Conservation (phyloP, 1,140 invertebrate genomes). For the Leptonema lineaticorne region DNA sequence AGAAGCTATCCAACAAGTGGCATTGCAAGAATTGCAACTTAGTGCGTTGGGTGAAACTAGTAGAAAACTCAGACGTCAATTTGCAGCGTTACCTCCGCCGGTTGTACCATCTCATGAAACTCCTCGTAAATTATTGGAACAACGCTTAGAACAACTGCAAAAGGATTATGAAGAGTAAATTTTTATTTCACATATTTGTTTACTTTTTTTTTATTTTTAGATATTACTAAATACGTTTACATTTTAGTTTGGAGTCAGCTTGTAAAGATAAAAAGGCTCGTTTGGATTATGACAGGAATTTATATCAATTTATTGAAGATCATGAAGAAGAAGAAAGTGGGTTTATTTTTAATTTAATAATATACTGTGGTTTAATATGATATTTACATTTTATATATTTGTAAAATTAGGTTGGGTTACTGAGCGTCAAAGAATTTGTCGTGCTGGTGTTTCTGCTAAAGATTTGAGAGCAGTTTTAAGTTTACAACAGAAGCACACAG, state of each 20-base stretch:
- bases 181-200: not conserved
- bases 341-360: constrained; percentile 3
- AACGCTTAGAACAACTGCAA: constrained; percentile 71
- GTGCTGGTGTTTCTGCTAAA: constrained; percentile 87
- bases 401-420: constrained; percentile 86
- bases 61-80: constrained; percentile 72
- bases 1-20: constrained; percentile 91
- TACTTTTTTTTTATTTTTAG: not conserved
- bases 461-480: constrained; percentile 88
- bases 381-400: constrained; percentile 14
- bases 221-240: constrained; percentile 10
- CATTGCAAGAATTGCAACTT: constrained; percentile 86
- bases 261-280: constrained; percentile 76
- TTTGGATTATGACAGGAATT: constrained; percentile 88
- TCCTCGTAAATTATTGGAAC: constrained; percentile 57
- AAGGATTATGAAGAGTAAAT: constrained; percentile 66
- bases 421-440: constrained; percentile 90
- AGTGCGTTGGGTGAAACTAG: constrained; percentile 82
- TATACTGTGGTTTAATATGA: not conserved
- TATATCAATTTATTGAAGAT: constrained; percentile 94
- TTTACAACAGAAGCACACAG: constrained; percentile 93
- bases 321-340: constrained; percentile 87
- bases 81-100: constrained; percentile 55
- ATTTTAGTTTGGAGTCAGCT: constrained; percentile 64
- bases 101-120: constrained; percentile 60